Evolutionary conservation across 1,140 invertebrate genomes (phyloP), one percentile per base, ranked within the genome.

Genomic region (Agraylea sexmaculata): DNA sequence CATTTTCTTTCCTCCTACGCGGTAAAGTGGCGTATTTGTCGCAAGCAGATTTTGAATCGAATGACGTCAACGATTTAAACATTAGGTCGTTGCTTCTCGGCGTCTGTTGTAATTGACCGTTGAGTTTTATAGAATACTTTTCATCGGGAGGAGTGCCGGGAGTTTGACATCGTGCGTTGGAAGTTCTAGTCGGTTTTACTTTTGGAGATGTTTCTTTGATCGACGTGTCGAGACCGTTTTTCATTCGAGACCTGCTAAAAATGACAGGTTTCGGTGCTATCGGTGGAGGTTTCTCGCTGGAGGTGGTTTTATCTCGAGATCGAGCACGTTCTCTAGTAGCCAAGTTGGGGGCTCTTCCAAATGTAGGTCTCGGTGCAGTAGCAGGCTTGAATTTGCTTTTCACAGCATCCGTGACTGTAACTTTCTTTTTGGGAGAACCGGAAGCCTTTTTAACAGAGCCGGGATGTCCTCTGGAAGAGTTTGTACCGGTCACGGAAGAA

Each of bases 21-120:
- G 83, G 83, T 7, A 87, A 54, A 0, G 84, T 87, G 2, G 77
- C 82, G 33, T 81, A 84, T 48, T 78, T 76, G 39, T 83, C 78
- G 4, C 78, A 62, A 0, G 75, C 63, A 27, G 55, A 51, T 64
- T 75, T 46, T 51, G 71, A 51, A 60, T 77, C 47, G 54, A 42
- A 50, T 51, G 62, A 50, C 50, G 60, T 56, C 12, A 56, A 33
- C 1, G 60, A 13, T 50, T 53, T 13, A 52, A 56, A 39, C 62
- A 53, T 8, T 62, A 52, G 16, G 63, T 45, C 19, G 56, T 30
- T 29, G 51, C n/a, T 56, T 0, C 42, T 28, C 10, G 43, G 40
- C 8, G 47, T 36, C 15, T 25, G 8, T 10, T 37, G 20, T n/a
- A 12, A 19, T 10, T 30, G 22, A 3, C 49, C 59, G 20, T 46